Evolutionary conservation across 2,113 vertebrate genomes (phyloP), one percentile per base, ranked within the genome.

Genomic region (Sprattus sprattus): DNA sequence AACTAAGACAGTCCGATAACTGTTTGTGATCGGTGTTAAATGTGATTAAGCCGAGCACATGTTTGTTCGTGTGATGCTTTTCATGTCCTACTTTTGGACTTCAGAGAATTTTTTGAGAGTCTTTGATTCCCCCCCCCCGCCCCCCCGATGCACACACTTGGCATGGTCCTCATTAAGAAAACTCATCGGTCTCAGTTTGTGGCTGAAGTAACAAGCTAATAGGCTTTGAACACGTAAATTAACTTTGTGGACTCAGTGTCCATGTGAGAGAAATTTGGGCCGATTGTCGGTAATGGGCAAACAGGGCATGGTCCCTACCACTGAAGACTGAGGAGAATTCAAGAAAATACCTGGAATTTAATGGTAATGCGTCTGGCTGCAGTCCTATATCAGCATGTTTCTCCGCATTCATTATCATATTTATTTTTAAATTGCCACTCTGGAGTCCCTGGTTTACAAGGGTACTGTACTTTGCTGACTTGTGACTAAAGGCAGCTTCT

Each of bases 211-310:
- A 64, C 4, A n/a, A 52, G 71, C 71, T 78, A 39, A 32, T 32
- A 83, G 44, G 83, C 88, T 86, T 89, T 88, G 83, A 89, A 85
- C 85, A 81, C 83, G 25, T 78, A 83, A 47, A 85, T 85, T 82
- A 50, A 16, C 87, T 89, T 87, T 78, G 71, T 5, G 2, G 71
- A 78, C 32, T 32, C 71, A 13, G 10, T 78, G 71, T 78, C 85
- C 81, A 67, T 1, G 82, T 86, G 87, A 87, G 82, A 85, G n/a
- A 64, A 57, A 83, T 84, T 75, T 39, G 20, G 82, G 80, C 80
- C 64, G 89, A 84, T 45, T 25, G 67, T 82, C 86, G 83, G 78
- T 71, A 47, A 8, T 44, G 44, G 54, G 46, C 47, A n/a, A 82
- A 87, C 82, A 75, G 50, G 54, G 71, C 71, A 16, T 13, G 28